Evolutionary conservation across 2,888 invertebrate genomes (phyloP).

Genomic region (Apomyelois bistriatella): DNA sequence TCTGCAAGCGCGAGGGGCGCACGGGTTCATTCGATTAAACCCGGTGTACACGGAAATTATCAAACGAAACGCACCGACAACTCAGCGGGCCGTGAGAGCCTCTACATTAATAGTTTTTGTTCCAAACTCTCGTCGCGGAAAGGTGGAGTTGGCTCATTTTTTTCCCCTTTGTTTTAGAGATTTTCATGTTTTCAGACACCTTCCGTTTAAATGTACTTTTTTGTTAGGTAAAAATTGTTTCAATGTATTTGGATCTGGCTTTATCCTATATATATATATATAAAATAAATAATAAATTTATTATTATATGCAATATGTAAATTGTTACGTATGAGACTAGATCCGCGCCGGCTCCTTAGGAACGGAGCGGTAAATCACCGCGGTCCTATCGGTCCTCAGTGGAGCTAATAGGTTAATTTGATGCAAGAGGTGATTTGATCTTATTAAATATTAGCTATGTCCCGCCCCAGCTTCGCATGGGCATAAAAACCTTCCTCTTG

Average conservation of each 20-base stretch:
- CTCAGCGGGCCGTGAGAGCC: slow-evolving; percentile 68
- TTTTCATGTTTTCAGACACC: slow-evolving; percentile 51
- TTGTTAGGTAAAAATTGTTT: slow-evolving; percentile 21
- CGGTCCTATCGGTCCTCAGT: no score
- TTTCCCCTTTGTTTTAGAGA: slow-evolving; percentile 37
- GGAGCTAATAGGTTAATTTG: no score
- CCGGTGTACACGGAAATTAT: slow-evolving; percentile 74
- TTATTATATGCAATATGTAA: no score
- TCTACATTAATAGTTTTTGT: slow-evolving; percentile 76
- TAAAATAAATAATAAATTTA: no score
- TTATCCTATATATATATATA: no score
- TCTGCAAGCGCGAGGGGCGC: slow-evolving; percentile 29
- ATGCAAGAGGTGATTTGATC: no score
- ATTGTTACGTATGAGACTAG: no score
- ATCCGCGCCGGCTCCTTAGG: no score
- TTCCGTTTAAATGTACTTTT: slow-evolving; percentile 44
- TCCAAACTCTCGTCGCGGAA: slow-evolving; percentile 57
- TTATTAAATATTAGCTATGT: no score
- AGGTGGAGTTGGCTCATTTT: slow-evolving; percentile 45
- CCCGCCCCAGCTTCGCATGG: no score
- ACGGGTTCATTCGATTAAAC: slow-evolving; percentile 73
- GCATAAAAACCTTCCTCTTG: no score
- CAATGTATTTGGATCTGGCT: neutral
- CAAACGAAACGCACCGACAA: slow-evolving; percentile 75
- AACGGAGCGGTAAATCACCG: no score